These are phyloP conservation scores for Pterocles gutturalis DNA, from an alignment of 2,113 vertebrate genomes.

Conservation along the genomic window DNA sequence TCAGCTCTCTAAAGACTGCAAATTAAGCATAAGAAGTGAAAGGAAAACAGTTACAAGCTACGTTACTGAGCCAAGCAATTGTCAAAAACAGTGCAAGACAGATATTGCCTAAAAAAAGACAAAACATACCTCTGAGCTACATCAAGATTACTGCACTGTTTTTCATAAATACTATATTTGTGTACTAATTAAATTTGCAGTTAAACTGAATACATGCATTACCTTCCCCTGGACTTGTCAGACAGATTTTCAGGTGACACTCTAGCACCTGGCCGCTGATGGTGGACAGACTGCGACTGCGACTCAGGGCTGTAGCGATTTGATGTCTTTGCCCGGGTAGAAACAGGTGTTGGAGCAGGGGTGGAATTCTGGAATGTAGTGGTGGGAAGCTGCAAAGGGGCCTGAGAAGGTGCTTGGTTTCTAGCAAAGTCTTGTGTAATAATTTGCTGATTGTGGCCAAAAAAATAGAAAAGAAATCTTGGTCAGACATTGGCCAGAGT, in stretches of 20 bases:
- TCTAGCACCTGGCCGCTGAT: conserved; percentile 88
- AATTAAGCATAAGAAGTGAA: neutral
- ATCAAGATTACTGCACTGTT: neutral
- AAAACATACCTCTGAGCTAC: neutral
- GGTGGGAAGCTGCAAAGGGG: conserved; percentile 81
- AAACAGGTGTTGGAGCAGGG: conserved; percentile 69
- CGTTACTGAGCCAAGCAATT: neutral
- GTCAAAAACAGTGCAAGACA: neutral
- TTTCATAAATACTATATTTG: neutral
- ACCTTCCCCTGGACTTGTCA: conserved; percentile 93
- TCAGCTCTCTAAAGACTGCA: neutral
- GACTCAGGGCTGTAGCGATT: conserved; percentile 94
- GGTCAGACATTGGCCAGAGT: neutral
- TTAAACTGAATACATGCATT: neutral
- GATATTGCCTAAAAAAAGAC: neutral
- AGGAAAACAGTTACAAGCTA: neutral
- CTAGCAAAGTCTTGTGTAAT: conserved; percentile 98
- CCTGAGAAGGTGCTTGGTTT: conserved; percentile 86
- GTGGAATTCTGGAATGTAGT: conserved; percentile 90
- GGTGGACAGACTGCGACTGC: conserved; percentile 80
- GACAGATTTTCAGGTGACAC: conserved; percentile 91
- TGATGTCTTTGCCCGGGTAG: conserved; percentile 83
- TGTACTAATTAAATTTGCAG: neutral
- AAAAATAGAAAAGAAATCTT: neutral
- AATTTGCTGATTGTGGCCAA: conserved; percentile 85